Evolutionary conservation across 2,797 vertebrate genomes (phyloP).

Genomic region (Petrocephalus sullivani): DNA sequence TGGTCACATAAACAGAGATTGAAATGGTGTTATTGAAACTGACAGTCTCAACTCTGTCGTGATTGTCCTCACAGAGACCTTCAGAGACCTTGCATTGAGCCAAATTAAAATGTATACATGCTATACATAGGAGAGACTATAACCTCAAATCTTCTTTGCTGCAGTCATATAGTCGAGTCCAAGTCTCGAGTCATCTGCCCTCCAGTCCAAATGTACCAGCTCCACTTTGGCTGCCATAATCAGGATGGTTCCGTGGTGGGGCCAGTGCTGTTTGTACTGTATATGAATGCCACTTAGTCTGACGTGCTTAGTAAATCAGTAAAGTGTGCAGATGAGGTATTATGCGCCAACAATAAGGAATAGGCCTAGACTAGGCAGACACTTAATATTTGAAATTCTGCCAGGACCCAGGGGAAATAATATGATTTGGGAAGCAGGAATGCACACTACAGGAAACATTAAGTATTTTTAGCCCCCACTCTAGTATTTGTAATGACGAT

Average conservation of each 20-base stretch:
- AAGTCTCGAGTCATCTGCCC: too few relatives aligned
- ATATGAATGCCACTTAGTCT: not conserved
- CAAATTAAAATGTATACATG: too few relatives aligned
- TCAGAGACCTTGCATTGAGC: too few relatives aligned
- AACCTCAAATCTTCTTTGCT: too few relatives aligned
- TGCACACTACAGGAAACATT: not conserved
- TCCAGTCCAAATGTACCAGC: not conserved
- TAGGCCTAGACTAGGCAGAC: not conserved
- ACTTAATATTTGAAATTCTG: not conserved
- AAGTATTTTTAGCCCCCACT: not conserved
- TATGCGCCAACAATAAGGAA: not conserved
- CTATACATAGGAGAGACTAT: too few relatives aligned
- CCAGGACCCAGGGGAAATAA: not conserved
- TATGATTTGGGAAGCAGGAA: not conserved
- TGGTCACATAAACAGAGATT: too few relatives aligned
- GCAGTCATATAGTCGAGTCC: too few relatives aligned
- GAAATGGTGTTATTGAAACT: too few relatives aligned
- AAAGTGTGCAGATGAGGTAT: not conserved
- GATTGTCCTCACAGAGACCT: too few relatives aligned
- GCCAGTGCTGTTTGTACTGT: not conserved
- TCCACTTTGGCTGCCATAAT: not conserved
- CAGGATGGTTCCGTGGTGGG: not conserved
- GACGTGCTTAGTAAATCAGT: not conserved
- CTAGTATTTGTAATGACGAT: not conserved
- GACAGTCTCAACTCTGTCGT: too few relatives aligned